A percentile compares a stretch with the other conserved stretches of the same genome.
Evolutionary conservation across 2,113 vertebrate genomes (phyloP).

Genomic region (Spea bombifrons): DNA sequence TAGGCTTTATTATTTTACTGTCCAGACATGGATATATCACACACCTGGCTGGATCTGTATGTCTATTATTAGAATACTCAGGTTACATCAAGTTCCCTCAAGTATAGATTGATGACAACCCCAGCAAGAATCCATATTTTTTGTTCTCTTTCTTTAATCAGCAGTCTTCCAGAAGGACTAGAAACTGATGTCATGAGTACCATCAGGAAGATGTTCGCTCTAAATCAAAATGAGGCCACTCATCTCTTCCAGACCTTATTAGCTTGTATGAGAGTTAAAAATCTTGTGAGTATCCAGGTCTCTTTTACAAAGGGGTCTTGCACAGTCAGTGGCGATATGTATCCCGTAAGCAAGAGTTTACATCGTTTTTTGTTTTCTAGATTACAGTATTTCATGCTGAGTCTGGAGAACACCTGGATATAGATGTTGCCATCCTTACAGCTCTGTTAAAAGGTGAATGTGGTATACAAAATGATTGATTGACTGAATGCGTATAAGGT

Average conservation of each 20-base stretch:
- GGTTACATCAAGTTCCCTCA: too few relatives aligned
- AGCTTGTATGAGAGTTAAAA: slow-evolving; percentile 97
- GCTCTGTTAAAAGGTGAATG: slow-evolving; percentile 88
- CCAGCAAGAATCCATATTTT: too few relatives aligned
- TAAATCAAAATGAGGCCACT: slow-evolving; percentile 89
- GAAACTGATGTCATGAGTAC: slow-evolving; percentile 92
- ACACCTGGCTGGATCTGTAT: too few relatives aligned
- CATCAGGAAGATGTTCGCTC: slow-evolving; percentile 98
- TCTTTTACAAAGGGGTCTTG: not conserved
- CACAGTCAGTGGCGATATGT: too few relatives aligned
- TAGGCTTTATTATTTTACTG: too few relatives aligned
- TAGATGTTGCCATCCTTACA: slow-evolving; percentile 95
- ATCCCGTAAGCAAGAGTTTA: too few relatives aligned
- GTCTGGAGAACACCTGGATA: slow-evolving; percentile 93
- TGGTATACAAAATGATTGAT: not conserved
- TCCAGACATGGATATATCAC: too few relatives aligned
- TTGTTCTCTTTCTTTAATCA: slow-evolving; percentile 51
- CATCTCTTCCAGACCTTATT: slow-evolving; percentile 95
- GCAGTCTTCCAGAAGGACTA: slow-evolving; percentile 88
- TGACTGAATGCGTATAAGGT: too few relatives aligned
- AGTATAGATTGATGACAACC: too few relatives aligned
- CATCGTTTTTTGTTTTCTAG: slow-evolving; percentile 63
- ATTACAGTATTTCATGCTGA: slow-evolving; percentile 96
- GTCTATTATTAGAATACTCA: too few relatives aligned
- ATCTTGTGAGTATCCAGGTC: slow-evolving; percentile 77